Evolutionary conservation across 2,113 vertebrate genomes (phyloP).

Genomic region (Cichladusa arquata): DNA sequence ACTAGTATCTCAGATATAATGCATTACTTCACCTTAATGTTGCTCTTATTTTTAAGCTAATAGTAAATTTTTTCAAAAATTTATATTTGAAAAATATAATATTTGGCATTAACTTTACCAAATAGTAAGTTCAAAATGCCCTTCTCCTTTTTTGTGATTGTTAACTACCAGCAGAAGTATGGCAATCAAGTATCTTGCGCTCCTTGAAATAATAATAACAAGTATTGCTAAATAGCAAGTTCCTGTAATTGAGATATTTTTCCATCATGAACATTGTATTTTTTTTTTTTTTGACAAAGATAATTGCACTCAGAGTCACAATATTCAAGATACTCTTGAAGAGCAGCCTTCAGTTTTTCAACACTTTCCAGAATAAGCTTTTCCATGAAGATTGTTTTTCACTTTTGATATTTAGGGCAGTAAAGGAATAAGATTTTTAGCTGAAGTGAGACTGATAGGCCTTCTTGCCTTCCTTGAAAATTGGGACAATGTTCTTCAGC

Average conservation of each 20-base stretch:
- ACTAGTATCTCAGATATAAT: not conserved
- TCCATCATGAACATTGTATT: not conserved
- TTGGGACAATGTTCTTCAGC: rapidly evolving
- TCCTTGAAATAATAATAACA: not conserved
- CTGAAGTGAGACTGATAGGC: not conserved
- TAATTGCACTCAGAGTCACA: not conserved
- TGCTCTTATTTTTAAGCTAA: not conserved
- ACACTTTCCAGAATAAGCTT: not conserved
- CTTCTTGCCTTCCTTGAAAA: not conserved
- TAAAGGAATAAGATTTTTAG: not conserved
- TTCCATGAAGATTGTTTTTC: not conserved
- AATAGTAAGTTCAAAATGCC: not conserved
- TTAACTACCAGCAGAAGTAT: not conserved
- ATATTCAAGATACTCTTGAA: not conserved
- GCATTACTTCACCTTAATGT: not conserved
- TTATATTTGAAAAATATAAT: not conserved
- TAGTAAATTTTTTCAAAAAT: not conserved
- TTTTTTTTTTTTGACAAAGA: not conserved
- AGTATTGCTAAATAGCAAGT: not conserved
- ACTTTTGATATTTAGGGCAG: not conserved
- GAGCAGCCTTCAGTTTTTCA: not conserved
- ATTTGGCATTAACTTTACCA: not conserved
- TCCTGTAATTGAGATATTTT: not conserved
- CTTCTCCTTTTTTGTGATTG: not conserved
- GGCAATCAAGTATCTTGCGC: not conserved